Percentiles rank a stretch among this genome's conserved stretches.
Conservation (phyloP, 2,797 vertebrate species). For the Danio kyathit region DNA sequence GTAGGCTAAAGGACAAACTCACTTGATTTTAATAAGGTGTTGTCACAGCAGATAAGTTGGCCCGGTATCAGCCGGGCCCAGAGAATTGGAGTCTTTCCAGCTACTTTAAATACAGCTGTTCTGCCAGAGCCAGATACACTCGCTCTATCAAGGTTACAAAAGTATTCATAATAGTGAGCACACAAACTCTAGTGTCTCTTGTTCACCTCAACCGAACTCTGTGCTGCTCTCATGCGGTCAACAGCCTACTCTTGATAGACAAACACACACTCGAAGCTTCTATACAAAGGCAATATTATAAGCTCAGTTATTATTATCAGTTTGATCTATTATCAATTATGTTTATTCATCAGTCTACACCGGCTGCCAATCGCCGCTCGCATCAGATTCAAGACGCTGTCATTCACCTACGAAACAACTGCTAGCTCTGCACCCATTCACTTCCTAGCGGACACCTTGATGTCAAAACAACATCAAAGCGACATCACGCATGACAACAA, state of each 20-base stretch:
- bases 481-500: no score
- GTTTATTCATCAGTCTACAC: no score
- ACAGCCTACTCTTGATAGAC: background rate
- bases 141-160: conserved; percentile 60
- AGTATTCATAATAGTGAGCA: conserved; percentile 25
- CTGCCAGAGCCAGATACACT: conserved; percentile 56
- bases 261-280: no score
- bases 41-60: conserved; percentile 74
- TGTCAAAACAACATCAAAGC: no score
- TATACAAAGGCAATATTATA: no score
- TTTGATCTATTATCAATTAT: no score
- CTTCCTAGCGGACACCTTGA: no score
- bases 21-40: conserved; percentile 78
- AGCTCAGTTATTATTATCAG: no score
- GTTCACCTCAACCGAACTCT: background rate
- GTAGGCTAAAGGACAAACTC: conserved; percentile 69
- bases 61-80: conserved; percentile 70
- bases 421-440: no score
- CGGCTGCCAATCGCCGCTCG: no score
- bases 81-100: conserved; percentile 72
- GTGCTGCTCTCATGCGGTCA: background rate
- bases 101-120: conserved; percentile 65
- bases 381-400: no score
- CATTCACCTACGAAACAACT: no score
- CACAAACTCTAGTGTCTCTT: conserved; percentile 15